A percentile compares a stretch with the other conserved stretches of the same genome.
phyloP scores from a whole-genome alignment of 2,888 invertebrate species.

The Stenodera caucasica region DNA sequence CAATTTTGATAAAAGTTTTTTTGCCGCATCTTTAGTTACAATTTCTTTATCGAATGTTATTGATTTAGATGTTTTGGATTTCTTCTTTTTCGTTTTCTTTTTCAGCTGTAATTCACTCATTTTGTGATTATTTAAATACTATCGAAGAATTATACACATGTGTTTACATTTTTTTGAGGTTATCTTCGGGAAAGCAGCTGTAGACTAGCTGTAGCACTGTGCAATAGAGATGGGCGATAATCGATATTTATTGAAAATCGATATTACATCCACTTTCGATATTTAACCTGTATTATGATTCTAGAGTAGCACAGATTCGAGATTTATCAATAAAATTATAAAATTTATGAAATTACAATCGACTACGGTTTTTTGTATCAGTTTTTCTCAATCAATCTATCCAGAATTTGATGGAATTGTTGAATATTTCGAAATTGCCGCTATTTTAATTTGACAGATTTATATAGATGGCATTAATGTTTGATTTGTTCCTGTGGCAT shows the following conservation, averaged over 20 bases:
- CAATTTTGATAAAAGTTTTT: constrained; percentile 12
- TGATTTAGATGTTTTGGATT: constrained; percentile 12
- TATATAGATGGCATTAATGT: neutral
- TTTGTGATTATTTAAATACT: neutral
- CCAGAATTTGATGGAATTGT: too few species aligned
- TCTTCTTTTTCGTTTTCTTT: constrained; percentile 22
- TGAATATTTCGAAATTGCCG: neutral
- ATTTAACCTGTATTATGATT: too few species aligned
- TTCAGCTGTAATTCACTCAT: constrained; percentile 5
- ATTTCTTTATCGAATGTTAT: constrained; percentile 35
- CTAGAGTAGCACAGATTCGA: too few species aligned
- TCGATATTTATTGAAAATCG: too few species aligned
- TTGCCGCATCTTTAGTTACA: constrained; percentile 30
- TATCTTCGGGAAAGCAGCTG: too few species aligned
- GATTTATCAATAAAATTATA: too few species aligned
- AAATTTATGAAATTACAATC: too few species aligned
- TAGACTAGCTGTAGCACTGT: too few species aligned
- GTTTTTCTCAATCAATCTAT: too few species aligned
- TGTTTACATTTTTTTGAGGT: neutral
- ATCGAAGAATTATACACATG: neutral
- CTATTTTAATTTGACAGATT: neutral
- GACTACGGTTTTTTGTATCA: too few species aligned
- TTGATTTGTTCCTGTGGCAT: constrained; percentile 10
- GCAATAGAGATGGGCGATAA: too few species aligned
- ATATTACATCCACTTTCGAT: too few species aligned